Evolutionary conservation across 92 coral and sea anemone genomes (phyloP).

Genomic region (Chrysogorgia sp.): DNA sequence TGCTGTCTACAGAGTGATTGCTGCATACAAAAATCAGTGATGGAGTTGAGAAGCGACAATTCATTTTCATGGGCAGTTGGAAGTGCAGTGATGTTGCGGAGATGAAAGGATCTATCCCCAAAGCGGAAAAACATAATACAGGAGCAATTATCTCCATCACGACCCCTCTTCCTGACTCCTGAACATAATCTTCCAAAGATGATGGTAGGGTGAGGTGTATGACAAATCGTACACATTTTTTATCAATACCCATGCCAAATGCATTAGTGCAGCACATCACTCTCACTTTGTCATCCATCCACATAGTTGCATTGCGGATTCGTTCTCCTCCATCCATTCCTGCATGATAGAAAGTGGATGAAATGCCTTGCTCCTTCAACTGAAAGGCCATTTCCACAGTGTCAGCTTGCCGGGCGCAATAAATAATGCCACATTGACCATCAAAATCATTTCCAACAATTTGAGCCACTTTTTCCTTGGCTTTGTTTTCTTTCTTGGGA

Average conservation of each 20-base stretch:
- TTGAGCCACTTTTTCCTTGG: conserved; percentile 42
- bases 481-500: conserved; percentile 35
- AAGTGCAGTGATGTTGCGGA: conserved; percentile 6
- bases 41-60: conserved; percentile 18
- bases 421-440: conserved; percentile 43
- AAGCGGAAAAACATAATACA: conserved; percentile 45
- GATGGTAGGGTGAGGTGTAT: conserved; percentile 43
- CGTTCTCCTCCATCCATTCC: conserved; percentile 56
- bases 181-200: conserved; percentile 46
- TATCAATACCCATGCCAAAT: conserved; percentile 55
- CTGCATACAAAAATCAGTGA: conserved; percentile 41
- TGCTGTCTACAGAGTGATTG: conserved; percentile 37
- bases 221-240: conserved; percentile 38
- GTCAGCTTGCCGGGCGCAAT: conserved; percentile 41
- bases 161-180: conserved; percentile 45
- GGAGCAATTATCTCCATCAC: conserved; percentile 45
- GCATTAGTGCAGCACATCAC: conserved; percentile 54
- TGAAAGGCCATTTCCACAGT: conserved; percentile 48
- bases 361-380: conserved; percentile 35
- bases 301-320: conserved; percentile 37
- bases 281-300: conserved; percentile 44
- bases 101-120: conserved; percentile 29
- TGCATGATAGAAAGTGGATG: conserved; percentile 42
- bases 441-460: conserved; percentile 23
- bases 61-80: neutral